These are phyloP conservation scores for Ginglymostoma cirratum DNA, from an alignment of 2,113 vertebrate genomes.

Conservation along the genomic window DNA sequence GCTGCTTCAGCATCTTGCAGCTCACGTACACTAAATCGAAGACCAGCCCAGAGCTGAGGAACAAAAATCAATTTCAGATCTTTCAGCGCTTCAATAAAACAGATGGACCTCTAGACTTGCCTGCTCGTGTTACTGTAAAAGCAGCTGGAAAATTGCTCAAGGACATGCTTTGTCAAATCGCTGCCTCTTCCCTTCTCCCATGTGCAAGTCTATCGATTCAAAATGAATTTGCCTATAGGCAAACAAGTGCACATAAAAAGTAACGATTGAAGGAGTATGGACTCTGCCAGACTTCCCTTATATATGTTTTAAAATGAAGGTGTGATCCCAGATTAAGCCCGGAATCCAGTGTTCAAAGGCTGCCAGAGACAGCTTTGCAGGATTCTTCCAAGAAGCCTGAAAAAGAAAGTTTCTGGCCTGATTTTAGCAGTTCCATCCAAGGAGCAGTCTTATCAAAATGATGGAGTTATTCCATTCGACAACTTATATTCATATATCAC, in stretches of 20 bases:
- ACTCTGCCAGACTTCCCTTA: background rate
- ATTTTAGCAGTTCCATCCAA: background rate
- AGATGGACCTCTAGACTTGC: background rate
- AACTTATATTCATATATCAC: background rate
- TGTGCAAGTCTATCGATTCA: background rate
- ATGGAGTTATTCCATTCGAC: background rate
- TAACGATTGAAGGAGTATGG: background rate
- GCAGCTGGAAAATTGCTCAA: background rate
- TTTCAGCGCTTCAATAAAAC: background rate
- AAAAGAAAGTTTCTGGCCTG: background rate
- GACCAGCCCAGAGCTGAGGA: slow-evolving; percentile 70
- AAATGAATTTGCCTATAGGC: background rate
- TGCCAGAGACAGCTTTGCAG: background rate
- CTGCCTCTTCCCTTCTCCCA: background rate
- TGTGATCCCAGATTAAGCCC: too few relatives aligned
- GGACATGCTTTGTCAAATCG: background rate
- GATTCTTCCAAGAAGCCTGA: background rate
- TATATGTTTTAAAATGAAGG: too few relatives aligned
- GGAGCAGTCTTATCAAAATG: background rate
- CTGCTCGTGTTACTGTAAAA: background rate
- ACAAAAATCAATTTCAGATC: background rate
- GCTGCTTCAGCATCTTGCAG: slow-evolving; percentile 89
- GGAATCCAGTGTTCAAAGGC: background rate
- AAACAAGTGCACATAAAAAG: background rate
- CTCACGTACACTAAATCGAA: slow-evolving; percentile 88